These are phyloP conservation scores for Synergus laeviventris DNA, from an alignment of 2,888 invertebrate genomes.

Conservation along the genomic window DNA sequence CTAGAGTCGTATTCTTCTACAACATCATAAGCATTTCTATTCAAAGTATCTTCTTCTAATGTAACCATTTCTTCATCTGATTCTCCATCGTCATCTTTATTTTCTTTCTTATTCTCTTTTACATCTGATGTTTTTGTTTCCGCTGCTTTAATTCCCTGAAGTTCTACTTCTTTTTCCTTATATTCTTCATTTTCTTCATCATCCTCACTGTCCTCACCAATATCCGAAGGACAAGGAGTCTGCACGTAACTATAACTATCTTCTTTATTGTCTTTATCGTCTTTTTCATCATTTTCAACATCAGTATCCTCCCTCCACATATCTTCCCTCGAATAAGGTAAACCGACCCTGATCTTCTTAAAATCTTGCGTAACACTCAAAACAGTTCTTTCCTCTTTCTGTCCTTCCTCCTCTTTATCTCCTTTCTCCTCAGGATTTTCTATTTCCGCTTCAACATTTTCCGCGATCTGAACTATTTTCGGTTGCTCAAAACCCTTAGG, in stretches of 20 bases:
- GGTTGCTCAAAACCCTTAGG: constrained; percentile 90
- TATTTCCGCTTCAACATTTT: constrained; percentile 22
- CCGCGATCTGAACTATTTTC: constrained; percentile 62
- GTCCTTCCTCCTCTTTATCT: constrained; percentile 15
- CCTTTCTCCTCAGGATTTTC: constrained; percentile 33
- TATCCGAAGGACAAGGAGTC: constrained; percentile 23
- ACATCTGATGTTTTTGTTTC: constrained; percentile 45
- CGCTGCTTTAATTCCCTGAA: constrained; percentile 71
- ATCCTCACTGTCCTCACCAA: constrained; percentile 11
- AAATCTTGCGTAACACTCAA: constrained; percentile 87
- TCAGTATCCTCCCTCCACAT: constrained; percentile 55
- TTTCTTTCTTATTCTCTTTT: constrained; percentile 8
- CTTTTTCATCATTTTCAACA: background rate
- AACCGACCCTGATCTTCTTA: constrained; percentile 86
- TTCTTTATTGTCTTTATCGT: background rate
- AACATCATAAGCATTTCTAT: constrained; percentile 68
- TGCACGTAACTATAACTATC: constrained; percentile 34
- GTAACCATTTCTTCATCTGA: constrained; percentile 58
- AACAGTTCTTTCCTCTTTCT: constrained; percentile 54
- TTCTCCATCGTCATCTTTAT: constrained; percentile 50
- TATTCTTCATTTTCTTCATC: constrained; percentile 14
- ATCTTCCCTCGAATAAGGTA: constrained; percentile 82
- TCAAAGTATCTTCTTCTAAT: constrained; percentile 73
- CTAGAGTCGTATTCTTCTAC: constrained; percentile 76
- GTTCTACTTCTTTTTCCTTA: constrained; percentile 52